Base-by-base conservation (phyloP, 2,888 invertebrate species). In the Andrena bicolor region DNA sequence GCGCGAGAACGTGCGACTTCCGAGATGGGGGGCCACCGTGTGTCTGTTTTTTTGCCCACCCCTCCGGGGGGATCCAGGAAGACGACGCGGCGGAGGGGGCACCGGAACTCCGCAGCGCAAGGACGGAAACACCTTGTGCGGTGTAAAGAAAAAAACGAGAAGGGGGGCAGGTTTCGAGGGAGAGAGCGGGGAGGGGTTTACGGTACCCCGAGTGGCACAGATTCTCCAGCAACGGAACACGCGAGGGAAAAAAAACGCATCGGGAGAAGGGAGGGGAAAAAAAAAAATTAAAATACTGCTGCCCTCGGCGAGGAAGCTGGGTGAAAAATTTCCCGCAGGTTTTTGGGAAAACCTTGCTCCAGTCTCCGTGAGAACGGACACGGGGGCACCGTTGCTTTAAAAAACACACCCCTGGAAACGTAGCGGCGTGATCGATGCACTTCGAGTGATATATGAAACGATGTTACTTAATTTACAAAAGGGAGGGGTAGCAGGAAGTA, bases 191-290 rank as follows among this genome's bases (percentile, higher is more conserved):
- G 71, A 80, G 81, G 76, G 84, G 87, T 91, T 92, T 93, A 93
- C 93, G 93, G 93, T 94, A 93, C 90, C 89, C 92, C 88, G 89
- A 92, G 90, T 93, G 92, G 93, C 93, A 93, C 92, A 90, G 93
- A 93, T 93, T 93, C 92, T 90, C 87, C 82, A 85, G 76, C 85
- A 86, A 88, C 90, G 90, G 90, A 90, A 80, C 88, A 78, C 77
- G 83, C 78, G 84, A 13, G 8, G 30, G 23, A 83, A 88, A 86
- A 30, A 87, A 86, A 86, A 82, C 58, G 61, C 71, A 73, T 79
- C 69, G 66, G 56, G 76, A 60, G 51, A 16, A 41, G 87, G 30
- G 41, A 64, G 49, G n/a, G 73, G 83, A 88, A 90, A 90, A 92
- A 90, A 90, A 92, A 91, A 92, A 90, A 82, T 88, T 90, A 90